Conservation (phyloP, 2,888 invertebrate species). For the Ernsta delagoae region DNA sequence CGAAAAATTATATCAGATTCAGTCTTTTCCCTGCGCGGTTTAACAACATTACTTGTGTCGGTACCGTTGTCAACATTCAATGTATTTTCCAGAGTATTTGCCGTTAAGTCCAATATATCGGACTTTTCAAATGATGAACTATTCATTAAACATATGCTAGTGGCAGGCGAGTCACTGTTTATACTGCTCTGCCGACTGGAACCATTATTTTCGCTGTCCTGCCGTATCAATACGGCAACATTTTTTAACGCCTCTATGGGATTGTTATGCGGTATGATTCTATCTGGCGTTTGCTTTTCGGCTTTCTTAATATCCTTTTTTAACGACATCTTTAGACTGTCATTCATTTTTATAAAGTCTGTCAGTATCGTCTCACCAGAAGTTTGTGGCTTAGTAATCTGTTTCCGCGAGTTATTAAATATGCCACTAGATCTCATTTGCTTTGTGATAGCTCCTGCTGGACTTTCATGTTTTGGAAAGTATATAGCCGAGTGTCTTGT, state of each 20-base stretch:
- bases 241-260: slow-evolving; percentile 77
- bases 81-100: slow-evolving; percentile 64
- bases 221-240: slow-evolving; percentile 73
- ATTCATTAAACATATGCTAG: slow-evolving; percentile 69
- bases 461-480: slow-evolving; percentile 84
- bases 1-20: slow-evolving; percentile 94
- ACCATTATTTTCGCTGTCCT: slow-evolving; percentile 67
- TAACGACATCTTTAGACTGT: slow-evolving; percentile 76
- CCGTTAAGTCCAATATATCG: slow-evolving; percentile 71
- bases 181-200: slow-evolving; percentile 74
- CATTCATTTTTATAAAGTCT: slow-evolving; percentile 87
- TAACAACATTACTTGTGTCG: slow-evolving; percentile 72
- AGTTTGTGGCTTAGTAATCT: slow-evolving; percentile 70
- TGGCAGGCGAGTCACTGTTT: slow-evolving; percentile 75
- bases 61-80: slow-evolving; percentile 51
- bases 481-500: slow-evolving; percentile 90
- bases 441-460: slow-evolving; percentile 69
- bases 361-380: slow-evolving; percentile 89
- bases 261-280: slow-evolving; percentile 61
- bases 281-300: slow-evolving; percentile 58
- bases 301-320: slow-evolving; percentile 69
- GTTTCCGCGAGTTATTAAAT: slow-evolving; percentile 88
- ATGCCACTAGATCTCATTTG: slow-evolving; percentile 88
- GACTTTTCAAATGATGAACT: slow-evolving; percentile 68
- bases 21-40: slow-evolving; percentile 94